phyloP scores from a whole-genome alignment of 2,797 vertebrate species.

The Tauraco hartlaubi region DNA sequence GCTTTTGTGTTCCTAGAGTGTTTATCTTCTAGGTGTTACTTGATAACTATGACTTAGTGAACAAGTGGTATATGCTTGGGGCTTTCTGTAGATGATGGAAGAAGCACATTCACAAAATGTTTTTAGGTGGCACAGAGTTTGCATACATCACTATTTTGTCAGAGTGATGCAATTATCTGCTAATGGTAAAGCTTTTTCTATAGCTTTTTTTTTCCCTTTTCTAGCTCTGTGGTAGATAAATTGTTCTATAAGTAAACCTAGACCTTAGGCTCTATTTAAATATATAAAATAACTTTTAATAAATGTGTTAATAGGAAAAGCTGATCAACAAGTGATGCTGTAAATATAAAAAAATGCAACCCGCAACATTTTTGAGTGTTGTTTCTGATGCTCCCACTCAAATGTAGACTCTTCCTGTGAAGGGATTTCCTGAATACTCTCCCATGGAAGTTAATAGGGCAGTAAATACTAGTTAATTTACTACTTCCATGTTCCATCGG shows the following conservation, averaged over 20 bases:
- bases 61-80: background rate
- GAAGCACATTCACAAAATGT: background rate
- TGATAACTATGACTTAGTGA: background rate
- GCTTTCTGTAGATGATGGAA: background rate
- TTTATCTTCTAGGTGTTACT: background rate
- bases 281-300: background rate
- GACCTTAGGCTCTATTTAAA: background rate
- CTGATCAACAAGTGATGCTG: background rate
- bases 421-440: background rate
- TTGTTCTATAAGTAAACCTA: background rate
- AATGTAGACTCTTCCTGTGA: background rate
- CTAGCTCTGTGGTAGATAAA: background rate
- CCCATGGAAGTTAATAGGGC: background rate
- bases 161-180: background rate
- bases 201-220: background rate
- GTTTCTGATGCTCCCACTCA: background rate
- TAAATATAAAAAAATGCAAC: background rate
- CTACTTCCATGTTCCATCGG: background rate
- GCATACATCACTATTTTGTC: background rate
- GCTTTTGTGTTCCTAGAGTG: background rate
- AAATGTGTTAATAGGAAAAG: background rate
- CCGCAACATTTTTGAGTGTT: background rate
- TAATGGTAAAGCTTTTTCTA: background rate
- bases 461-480: background rate
- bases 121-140: background rate